Conservation (phyloP, 2,113 vertebrate genomes). For the human region GRCh38 chr14:96713001-96713500, state of each 20-base stretch:
- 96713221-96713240: not conserved
- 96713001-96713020: not conserved
- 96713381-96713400: not conserved
- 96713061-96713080: rapidly evolving
- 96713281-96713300: no score
- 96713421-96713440: rapidly evolving
- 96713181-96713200: not conserved
- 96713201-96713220: not conserved
- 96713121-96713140: no score
- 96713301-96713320: no score
- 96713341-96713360: not conserved
- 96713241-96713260: not conserved
- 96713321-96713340: not conserved
- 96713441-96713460: not conserved
- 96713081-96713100: rapidly evolving
- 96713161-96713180: not conserved
- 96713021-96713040: rapidly evolving
- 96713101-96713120: not conserved
- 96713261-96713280: no score
- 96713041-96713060: not conserved
- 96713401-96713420: not conserved
- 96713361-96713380: rapidly evolving
- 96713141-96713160: not conserved
- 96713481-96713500: not conserved
- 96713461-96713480: not conserved